Evolutionary conservation across 64 coral and sea anemone species (phyloP).

Genomic region (Catalaphyllia jardinei): DNA sequence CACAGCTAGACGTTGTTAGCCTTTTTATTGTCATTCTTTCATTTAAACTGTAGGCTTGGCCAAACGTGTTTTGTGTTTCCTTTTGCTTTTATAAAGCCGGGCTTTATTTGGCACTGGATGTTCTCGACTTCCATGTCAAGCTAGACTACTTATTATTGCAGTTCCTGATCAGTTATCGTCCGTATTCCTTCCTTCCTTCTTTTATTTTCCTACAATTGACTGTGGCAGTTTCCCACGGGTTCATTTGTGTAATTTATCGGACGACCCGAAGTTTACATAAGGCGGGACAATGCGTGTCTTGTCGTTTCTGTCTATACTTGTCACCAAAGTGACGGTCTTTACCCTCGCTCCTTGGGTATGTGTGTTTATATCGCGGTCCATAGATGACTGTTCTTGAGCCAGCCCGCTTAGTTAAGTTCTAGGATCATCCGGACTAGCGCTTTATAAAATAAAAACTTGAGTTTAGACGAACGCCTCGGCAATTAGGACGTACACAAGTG

Average conservation of each 20-base stretch:
- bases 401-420: not conserved
- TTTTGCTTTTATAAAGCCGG: not conserved
- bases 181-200: slow-evolving; percentile 3
- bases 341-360: not conserved
- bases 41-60: not conserved
- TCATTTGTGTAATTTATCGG: not conserved
- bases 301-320: not conserved
- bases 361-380: too few species aligned
- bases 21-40: not conserved
- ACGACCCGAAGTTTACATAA: not conserved
- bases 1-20: slow-evolving; percentile 25
- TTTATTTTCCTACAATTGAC: not conserved
- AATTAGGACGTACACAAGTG: not conserved
- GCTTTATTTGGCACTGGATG: not conserved
- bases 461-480: not conserved
- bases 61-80: not conserved
- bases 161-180: not conserved
- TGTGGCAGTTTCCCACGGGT: slow-evolving; percentile 8
- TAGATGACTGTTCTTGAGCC: not conserved
- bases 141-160: too few species aligned
- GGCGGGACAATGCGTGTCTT: not conserved
- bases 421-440: not conserved
- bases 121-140: not conserved
- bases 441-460: not conserved
- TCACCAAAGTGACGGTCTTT: not conserved